Evolutionary conservation across 2,888 invertebrate species (phyloP), one percentile per base, ranked within the genome.

Genomic region (Tetragnatha montana): DNA sequence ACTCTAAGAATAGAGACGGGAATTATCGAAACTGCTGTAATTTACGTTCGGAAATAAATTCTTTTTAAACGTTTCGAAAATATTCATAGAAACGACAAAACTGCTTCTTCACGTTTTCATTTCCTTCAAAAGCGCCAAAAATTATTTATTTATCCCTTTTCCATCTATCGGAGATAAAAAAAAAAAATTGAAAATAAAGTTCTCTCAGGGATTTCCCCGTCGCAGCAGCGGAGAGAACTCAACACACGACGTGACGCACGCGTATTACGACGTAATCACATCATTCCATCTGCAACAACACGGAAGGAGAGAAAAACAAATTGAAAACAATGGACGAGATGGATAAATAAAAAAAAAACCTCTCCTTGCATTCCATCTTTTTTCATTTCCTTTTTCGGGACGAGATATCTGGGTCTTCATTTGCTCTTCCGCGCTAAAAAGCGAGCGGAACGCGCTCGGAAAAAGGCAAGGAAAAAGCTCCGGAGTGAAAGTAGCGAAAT

Each of bases 391-490:
- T 17, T 51, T 51, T 14, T 6, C 8, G 4, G 60, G 22, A 22
- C 19, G 19, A 68, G 68, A 75, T 75, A 49, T 70, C 69, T 51
- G 50, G 75, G 10, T 85, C 71, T 85, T 85, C 70, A 85, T 78
- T 70, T 70, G 70, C 14, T 60, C 60, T 60, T 60, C 60, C 60
- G 60, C 60, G 60, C 17, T 60, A 21, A 17, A 14, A 10, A 4
- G 51, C 47, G n/a, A 22, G 21, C 17, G 81, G 7, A 71, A 71
- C 49, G 50, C 14, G 10, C 12, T 19, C n/a, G 21, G 7, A 21
- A 21, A 74, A 35, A 74, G 35, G 76, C 10, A 19, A 10, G 50
- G 21, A 51, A 70, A 71, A 78, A 71, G 19, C 35, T 4, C 14
- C 22, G 51, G 17, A 8, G n/a, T 4, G 17, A 84, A 76, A 84